Conservation (phyloP, 2,888 invertebrate species). For the Ramazzottius varieornatus region DNA sequence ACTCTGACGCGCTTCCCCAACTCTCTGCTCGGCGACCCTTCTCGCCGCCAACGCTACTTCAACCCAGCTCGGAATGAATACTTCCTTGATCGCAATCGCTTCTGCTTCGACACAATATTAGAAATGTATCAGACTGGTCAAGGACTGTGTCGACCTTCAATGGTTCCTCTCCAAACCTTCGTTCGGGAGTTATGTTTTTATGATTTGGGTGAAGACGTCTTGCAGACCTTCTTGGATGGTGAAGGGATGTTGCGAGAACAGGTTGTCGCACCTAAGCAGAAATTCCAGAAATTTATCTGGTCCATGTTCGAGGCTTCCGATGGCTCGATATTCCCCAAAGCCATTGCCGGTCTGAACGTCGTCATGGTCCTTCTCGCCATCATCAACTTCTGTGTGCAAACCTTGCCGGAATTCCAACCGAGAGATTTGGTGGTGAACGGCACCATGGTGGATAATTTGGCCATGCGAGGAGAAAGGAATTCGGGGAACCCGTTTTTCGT, state of each 20-base stretch:
- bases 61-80: not conserved
- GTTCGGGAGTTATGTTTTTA: not conserved
- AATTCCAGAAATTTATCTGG: slow-evolving; percentile 19
- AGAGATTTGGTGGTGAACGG: not conserved
- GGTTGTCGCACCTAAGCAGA: slow-evolving; percentile 17
- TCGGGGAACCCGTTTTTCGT: slow-evolving; percentile 16
- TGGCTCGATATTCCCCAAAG: slow-evolving; percentile 19
- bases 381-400: slow-evolving; percentile 22
- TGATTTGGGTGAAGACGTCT: not conserved
- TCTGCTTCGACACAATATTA: not conserved
- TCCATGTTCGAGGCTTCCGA: slow-evolving; percentile 23
- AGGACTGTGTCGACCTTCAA: not conserved
- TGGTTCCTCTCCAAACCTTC: not conserved
- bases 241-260: slow-evolving; percentile 11
- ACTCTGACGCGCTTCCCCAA: not conserved
- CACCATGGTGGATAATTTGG: not conserved
- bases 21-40: not conserved
- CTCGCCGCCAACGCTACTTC: not conserved
- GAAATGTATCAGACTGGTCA: not conserved
- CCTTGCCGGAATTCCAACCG: slow-evolving; percentile 13
- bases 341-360: slow-evolving; percentile 21
- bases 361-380: slow-evolving; percentile 21
- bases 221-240: not conserved
- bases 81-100: not conserved
- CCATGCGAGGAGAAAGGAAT: not conserved